Evolutionary conservation across 2,888 invertebrate genomes (phyloP), one percentile per base, ranked within the genome.

Genomic region (Dolomedes plantarius): DNA sequence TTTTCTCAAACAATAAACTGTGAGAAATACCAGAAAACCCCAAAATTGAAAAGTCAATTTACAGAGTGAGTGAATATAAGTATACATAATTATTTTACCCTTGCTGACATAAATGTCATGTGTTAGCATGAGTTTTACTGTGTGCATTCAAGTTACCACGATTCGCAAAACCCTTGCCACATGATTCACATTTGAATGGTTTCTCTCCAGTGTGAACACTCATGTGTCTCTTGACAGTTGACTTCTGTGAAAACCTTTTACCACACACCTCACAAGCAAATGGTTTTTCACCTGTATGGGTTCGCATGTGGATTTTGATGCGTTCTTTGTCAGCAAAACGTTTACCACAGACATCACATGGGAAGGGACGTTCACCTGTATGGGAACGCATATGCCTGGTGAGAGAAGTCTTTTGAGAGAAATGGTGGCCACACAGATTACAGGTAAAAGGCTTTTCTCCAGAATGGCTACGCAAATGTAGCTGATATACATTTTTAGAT

Each of bases 381-480:
- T 92, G 91, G 89, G 90, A 92, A 90, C 93, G 91, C 80, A 94
- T 93, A 90, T 96, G 96, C 72, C 95, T 91, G 3, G 94, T 95
- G 56, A 96, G 93, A 87, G 95, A 95, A 0, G 95, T 95, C 91
- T 95, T 95, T 90, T 95, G 95, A 9, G 94, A 94, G 90, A 96
- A 96, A 89, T 93, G 93, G 90, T 95, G 94, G 41, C 94, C 94
- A 91, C 96, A 96, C 46, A 94, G 92, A 83, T 94, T 94, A 90
- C 95, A 95, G 6, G 93, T 92, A 91, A 93, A 94, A 90, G 94
- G 94, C 91, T 94, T 95, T 72, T 94, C 93, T 0, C 95, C 95
- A 0, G 94, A 93, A 90, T 96, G 96, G 0, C 94, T 93, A 9
- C 94, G 93, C 90, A 94, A 93, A 90, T 96, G 96, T 41, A 89